Conservation (phyloP, 1,140 invertebrate genomes). For the Saxidomus purpurata region DNA sequence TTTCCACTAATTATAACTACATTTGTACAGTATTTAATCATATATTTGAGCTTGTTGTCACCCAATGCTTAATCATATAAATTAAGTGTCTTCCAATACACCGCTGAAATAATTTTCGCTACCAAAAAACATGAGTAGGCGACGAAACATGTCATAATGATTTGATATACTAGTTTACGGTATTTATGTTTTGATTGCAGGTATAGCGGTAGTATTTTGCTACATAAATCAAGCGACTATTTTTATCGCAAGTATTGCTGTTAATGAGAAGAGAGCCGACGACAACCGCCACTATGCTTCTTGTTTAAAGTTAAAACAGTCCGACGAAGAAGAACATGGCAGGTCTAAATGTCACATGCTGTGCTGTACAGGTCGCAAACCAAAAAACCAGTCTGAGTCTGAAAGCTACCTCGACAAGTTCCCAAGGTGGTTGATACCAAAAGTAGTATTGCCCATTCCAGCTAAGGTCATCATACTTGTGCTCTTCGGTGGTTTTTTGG, state of each 20-base stretch:
- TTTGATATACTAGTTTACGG: no score
- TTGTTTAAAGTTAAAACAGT: slow-evolving; percentile 25
- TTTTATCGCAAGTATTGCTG: slow-evolving; percentile 96
- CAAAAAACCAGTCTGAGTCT: slow-evolving; percentile 44
- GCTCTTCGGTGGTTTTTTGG: slow-evolving; percentile 93
- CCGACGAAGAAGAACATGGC: slow-evolving; percentile 61
- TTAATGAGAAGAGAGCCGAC: slow-evolving; percentile 95
- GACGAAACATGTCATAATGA: no score
- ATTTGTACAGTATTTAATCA: no score
- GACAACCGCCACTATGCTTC: slow-evolving; percentile 28
- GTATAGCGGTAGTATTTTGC: slow-evolving; percentile 96
- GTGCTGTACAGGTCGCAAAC: slow-evolving; percentile 66
- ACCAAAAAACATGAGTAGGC: no score
- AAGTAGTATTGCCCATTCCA: slow-evolving; percentile 87
- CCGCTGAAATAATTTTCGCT: no score
- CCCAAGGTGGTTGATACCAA: slow-evolving; percentile 49
- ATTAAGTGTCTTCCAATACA: no score
- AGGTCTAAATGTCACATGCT: slow-evolving; percentile 46
- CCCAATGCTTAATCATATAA: no score
- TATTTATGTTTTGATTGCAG: no score
- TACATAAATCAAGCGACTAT: slow-evolving; percentile 98
- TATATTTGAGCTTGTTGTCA: no score
- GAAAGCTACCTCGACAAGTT: slow-evolving; percentile 70
- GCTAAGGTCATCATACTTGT: slow-evolving; percentile 90
- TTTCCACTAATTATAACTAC: no score